Conservation (phyloP, 1,140 invertebrate species). For the Drosophila repletoides region DNA sequence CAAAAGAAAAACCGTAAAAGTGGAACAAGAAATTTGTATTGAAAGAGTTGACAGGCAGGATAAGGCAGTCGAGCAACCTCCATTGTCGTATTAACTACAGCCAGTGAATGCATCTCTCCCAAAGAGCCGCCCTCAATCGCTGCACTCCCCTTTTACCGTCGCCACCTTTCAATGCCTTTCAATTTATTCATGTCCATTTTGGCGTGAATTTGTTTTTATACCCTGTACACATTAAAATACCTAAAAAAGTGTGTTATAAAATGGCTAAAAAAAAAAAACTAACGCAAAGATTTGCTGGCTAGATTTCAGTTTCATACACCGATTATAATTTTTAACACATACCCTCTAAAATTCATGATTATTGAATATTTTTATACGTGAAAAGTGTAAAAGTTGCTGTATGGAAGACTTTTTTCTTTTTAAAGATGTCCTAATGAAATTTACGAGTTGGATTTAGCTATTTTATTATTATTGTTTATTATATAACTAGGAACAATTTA, state of each 20-base stretch:
- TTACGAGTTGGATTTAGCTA: too few relatives aligned
- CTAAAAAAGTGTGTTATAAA: background rate
- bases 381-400: too few relatives aligned
- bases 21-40: slow-evolving; percentile 49
- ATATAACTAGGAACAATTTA: too few relatives aligned
- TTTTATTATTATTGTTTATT: too few relatives aligned
- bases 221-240: slow-evolving; percentile 16
- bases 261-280: background rate
- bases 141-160: background rate
- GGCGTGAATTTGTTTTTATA: slow-evolving; percentile 68
- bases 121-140: background rate
- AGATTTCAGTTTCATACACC: too few relatives aligned
- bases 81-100: slow-evolving; percentile 66
- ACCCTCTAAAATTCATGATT: too few relatives aligned
- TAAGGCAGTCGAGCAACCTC: slow-evolving; percentile 62
- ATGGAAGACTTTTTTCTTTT: too few relatives aligned
- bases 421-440: too few relatives aligned
- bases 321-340: too few relatives aligned
- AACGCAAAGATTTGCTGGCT: too few relatives aligned
- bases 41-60: slow-evolving; percentile 56
- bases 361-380: too few relatives aligned
- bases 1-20: slow-evolving; percentile 17
- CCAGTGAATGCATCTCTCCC: slow-evolving; percentile 28
- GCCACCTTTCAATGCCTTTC: slow-evolving; percentile 57
- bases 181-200: slow-evolving; percentile 78